Conservation (phyloP, 2,797 vertebrate genomes). For the Cygnus olor region DNA sequence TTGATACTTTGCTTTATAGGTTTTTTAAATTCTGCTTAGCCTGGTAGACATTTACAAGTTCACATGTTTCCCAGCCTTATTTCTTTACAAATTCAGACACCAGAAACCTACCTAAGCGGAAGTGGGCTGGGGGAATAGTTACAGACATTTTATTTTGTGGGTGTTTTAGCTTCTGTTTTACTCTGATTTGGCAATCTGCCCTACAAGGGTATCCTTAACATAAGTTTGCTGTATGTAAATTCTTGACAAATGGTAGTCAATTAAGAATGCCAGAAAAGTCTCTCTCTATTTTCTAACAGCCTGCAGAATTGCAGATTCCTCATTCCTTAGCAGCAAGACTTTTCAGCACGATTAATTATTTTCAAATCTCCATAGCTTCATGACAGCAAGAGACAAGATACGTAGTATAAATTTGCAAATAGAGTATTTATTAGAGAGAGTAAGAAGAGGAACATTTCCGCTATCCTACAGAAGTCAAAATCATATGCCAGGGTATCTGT, state of each 20-base stretch:
- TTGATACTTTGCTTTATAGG: background rate
- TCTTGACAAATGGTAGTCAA: background rate
- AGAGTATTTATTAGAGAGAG: background rate
- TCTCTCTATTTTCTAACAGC: conserved; percentile 30
- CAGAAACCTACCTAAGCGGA: background rate
- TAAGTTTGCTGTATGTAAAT: background rate
- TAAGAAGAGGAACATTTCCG: background rate
- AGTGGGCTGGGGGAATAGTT: background rate
- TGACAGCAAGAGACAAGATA: background rate
- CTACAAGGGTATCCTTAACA: background rate
- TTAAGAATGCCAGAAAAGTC: conserved; percentile 25
- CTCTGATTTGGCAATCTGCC: background rate
- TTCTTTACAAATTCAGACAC: conserved; percentile 13
- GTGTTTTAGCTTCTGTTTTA: background rate
- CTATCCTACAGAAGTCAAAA: background rate
- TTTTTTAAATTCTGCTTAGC: background rate
- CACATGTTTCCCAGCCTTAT: background rate
- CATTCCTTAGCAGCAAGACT: background rate
- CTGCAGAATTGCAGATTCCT: background rate
- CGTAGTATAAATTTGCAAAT: conserved; percentile 3
- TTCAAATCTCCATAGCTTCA: conserved; percentile 3
- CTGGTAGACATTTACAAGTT: background rate
- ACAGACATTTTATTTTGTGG: background rate
- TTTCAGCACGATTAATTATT: conserved; percentile 53
- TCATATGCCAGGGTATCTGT: background rate